Base-by-base conservation (phyloP, 1,140 invertebrate species). In the Danaus melanippus region DNA sequence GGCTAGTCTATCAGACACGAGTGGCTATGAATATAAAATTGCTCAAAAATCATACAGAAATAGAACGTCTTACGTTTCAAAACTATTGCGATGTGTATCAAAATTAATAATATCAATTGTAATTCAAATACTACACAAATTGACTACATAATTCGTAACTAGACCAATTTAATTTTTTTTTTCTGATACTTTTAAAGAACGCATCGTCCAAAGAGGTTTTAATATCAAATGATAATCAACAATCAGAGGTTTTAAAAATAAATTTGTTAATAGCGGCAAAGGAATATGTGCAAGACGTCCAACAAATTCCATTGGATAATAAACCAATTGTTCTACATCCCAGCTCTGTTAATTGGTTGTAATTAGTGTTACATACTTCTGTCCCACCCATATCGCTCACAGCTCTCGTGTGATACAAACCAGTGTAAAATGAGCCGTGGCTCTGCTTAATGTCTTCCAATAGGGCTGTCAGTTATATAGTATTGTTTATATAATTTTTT, bases 301-400 rank as follows among this genome's bases (percentile, higher is more conserved):
- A 32, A 58, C 53, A 61, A 63, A 64, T 67, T 63, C 65, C 47
- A 48, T 10, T 42, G 17, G 65, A 58, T 66, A 71, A 76, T 69
- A 65, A 71, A 69, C 60, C 65, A 74, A 67, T 76, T 79, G 74
- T 74, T 75, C 77, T 59, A 78, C 66, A 81, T 82, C 81, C 72
- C 76, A 78, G 72, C 66, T 76, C 79, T 67, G 67, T 83, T 85
- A 84, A 85, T 85, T 85, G 70, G 66, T 69, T 60, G 71, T 81
- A 76, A 82, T 80, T 83, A 81, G 71, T 71, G 78, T 71, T 76
- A 81, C 75, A 76, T 79, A 84, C 74, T 83, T 83, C 67, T 74
- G 68, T 69, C 69, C 64, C 66, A 71, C 67, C 56, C 70, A 69
- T 60, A 63, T 67, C 63, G 66, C 66, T 65, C 61, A 17, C 47